phyloP scores from a whole-genome alignment of 2,888 invertebrate species.

The Crematogaster levior region DNA sequence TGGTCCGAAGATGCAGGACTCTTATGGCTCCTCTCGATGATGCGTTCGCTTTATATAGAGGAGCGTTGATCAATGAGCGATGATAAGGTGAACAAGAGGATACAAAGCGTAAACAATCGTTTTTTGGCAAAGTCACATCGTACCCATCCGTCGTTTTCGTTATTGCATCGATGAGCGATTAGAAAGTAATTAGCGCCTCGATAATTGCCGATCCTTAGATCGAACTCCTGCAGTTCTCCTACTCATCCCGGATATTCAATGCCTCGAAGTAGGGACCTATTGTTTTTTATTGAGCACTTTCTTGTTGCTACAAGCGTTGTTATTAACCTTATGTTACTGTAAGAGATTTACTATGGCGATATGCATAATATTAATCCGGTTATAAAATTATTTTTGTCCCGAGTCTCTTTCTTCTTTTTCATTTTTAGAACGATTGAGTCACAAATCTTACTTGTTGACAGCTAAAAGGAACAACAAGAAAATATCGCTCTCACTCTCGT shows the following conservation, averaged over 20 bases:
- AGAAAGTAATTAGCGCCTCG: conserved; percentile 73
- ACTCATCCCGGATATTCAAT: conserved; percentile 66
- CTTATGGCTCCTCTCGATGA: conserved; percentile 55
- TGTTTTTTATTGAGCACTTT: conserved; percentile 58
- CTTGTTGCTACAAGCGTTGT: conserved; percentile 42
- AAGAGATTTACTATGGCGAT: not conserved
- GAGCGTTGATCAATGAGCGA: conserved; percentile 70
- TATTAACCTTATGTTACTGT: conserved; percentile 37
- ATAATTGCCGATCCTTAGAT: conserved; percentile 56
- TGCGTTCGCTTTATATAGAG: conserved; percentile 72
- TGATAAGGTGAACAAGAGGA: conserved; percentile 55
- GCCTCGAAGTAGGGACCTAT: conserved; percentile 43
- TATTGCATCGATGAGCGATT: conserved; percentile 61
- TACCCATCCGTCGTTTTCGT: conserved; percentile 1
- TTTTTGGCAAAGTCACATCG: conserved; percentile 47
- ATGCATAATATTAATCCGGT: not conserved
- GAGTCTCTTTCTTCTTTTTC: not conserved
- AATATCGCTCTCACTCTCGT: not conserved
- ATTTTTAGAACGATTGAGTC: not conserved
- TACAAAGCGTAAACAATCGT: conserved; percentile 59
- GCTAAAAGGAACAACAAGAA: not conserved
- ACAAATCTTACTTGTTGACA: not conserved
- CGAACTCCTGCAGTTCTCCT: conserved; percentile 62
- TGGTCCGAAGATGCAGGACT: conserved; percentile 69
- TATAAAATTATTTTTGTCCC: not conserved